These are phyloP conservation scores for Diadumene lineata DNA, from an alignment of 92 coral and sea anemone genomes.

Conservation along the genomic window DNA sequence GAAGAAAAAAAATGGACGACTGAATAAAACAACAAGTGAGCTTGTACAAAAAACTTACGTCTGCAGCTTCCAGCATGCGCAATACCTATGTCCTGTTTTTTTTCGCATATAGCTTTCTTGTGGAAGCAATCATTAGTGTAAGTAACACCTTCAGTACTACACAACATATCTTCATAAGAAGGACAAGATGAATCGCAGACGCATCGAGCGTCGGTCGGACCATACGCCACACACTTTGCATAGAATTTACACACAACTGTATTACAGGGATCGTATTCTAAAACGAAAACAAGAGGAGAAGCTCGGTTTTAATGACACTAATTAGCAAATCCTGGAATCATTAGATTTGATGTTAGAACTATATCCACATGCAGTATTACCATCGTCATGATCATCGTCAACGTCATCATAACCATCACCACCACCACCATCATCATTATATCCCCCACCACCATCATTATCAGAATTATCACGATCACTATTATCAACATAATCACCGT, in stretches of 20 bases:
- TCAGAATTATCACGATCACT: background rate
- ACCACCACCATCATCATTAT: too few relatives aligned
- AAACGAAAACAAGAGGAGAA: too few relatives aligned
- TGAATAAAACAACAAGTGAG: too few relatives aligned
- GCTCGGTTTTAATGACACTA: too few relatives aligned
- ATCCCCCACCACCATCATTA: background rate
- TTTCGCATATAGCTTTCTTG: slow-evolving; percentile 55
- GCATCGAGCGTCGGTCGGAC: slow-evolving; percentile 49
- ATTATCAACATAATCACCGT: background rate
- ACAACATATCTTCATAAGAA: slow-evolving; percentile 59
- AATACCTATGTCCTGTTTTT: slow-evolving; percentile 48
- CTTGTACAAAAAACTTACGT: slow-evolving; percentile 52
- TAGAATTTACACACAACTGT: slow-evolving; percentile 52
- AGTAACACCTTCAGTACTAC: slow-evolving; percentile 59
- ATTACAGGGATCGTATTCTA: slow-evolving; percentile 69
- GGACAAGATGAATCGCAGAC: slow-evolving; percentile 64
- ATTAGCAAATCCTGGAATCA: too few relatives aligned
- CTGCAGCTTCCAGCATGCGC: slow-evolving; percentile 80
- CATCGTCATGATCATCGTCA: too few relatives aligned
- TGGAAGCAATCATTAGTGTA: slow-evolving; percentile 61
- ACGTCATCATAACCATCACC: too few relatives aligned
- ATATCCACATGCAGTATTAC: too few relatives aligned
- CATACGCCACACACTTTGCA: slow-evolving; percentile 57
- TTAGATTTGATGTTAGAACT: too few relatives aligned
- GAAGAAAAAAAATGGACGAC: too few relatives aligned